Conservation (phyloP, 2,888 invertebrate genomes). For the Toxonevra muliebris region DNA sequence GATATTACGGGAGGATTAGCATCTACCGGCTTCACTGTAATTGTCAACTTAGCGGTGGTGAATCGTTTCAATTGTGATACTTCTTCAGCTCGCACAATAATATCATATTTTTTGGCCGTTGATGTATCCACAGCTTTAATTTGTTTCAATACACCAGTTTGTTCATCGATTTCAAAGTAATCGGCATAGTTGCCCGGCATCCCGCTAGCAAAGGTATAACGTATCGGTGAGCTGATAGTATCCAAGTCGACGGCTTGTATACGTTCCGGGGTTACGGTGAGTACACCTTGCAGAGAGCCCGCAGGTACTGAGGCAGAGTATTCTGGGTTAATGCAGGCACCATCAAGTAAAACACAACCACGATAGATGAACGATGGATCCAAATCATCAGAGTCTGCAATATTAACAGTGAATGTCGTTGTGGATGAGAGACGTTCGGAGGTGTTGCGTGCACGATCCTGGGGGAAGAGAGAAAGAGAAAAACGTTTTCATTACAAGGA, state of each 20-base stretch:
- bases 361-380: constrained; percentile 91
- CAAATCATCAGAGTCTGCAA: constrained; percentile 90
- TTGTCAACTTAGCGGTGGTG: constrained; percentile 82
- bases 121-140: constrained; percentile 82
- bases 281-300: constrained; percentile 83
- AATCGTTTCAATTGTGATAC: constrained; percentile 80
- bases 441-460: constrained; percentile 87
- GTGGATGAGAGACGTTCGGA: constrained; percentile 82
- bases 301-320: constrained; percentile 81
- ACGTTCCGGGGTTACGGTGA: constrained; percentile 85
- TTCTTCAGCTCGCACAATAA: constrained; percentile 88
- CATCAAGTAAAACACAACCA: constrained; percentile 82
- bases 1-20: constrained; percentile 83
- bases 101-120: constrained; percentile 80
- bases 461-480: constrained; percentile 35
- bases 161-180: constrained; percentile 84
- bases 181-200: constrained; percentile 79
- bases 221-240: constrained; percentile 83
- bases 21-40: constrained; percentile 87
- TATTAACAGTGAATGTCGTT: constrained; percentile 83
- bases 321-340: constrained; percentile 87
- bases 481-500: not conserved
- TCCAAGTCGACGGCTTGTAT: constrained; percentile 93
- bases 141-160: constrained; percentile 83
- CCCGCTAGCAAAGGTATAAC: constrained; percentile 83